Evolutionary conservation across 2,888 invertebrate genomes (phyloP).

Genomic region (Cheilosia urbana): DNA sequence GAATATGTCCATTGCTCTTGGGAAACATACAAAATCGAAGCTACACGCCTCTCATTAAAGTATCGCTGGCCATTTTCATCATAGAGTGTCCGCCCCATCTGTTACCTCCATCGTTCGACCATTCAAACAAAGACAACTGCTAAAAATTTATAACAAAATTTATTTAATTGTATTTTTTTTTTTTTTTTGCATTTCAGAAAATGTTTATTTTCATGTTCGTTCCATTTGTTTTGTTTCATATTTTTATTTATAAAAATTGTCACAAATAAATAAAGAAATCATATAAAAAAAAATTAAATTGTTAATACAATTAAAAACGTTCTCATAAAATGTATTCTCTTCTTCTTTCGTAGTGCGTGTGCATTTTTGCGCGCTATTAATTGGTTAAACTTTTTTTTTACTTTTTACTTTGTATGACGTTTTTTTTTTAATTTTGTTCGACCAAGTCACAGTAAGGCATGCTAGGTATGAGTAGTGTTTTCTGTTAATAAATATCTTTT

Average conservation of each 20-base stretch:
- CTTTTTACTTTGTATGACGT: not conserved
- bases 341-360: conserved; percentile 7
- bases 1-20: too few species aligned
- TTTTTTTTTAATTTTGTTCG: conserved; percentile 36
- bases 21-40: too few species aligned
- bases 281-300: conserved; percentile 11
- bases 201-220: conserved; percentile 42
- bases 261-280: conserved; percentile 50
- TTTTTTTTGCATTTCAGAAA: conserved; percentile 49
- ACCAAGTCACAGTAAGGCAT: conserved; percentile 69
- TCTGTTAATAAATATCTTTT: conserved; percentile 58
- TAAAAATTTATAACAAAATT: conserved; percentile 56
- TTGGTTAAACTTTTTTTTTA: conserved; percentile 22
- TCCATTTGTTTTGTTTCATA: conserved; percentile 18
- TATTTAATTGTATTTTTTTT: conserved; percentile 42
- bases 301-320: conserved; percentile 41
- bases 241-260: conserved; percentile 27
- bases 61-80: too few species aligned
- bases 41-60: too few species aligned
- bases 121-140: conserved; percentile 6
- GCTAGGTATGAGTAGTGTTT: conserved; percentile 50
- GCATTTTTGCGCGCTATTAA: conserved; percentile 33
- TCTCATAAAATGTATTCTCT: conserved; percentile 36
- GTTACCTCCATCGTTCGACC: not conserved
- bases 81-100: too few species aligned